Base-by-base conservation (phyloP, 2,797 vertebrate species). In the Enteromius treurensis region DNA sequence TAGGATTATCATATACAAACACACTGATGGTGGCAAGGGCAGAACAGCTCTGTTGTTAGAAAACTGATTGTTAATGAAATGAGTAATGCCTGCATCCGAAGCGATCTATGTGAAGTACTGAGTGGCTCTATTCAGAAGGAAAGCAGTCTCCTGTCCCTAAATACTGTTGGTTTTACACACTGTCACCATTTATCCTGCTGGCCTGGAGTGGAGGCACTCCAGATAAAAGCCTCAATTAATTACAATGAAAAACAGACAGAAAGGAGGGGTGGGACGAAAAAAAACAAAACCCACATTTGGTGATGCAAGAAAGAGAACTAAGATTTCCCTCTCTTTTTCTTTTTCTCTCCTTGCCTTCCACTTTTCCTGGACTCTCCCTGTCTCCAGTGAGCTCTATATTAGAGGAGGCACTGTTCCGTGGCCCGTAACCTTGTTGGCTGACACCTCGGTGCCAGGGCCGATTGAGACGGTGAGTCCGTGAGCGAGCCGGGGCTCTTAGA, bases 161-260 rank as follows among this genome's bases (percentile, higher is more conserved):
- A 89, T 90, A 92, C 91, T 95, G 93, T 95, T 94, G 94, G 95
- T 96, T 96, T 95, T 94, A 95, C 92, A 95, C 95, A 96, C 96
- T 96, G 95, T 97, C 96, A 96, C 96, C 95, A 95, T 94, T 92
- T 96, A 95, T 95, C 95, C 95, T 95, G 94, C 95, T 95, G 94
- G 93, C 94, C 94, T 93, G 95, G 93, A 96, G 95, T 95, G 93
- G 92, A 95, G 95, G 96, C 96, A 95, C 96, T 97, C 95, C 95
- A 96, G 95, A 97, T 97, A 98, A 98, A 98, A 96, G 97, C 95
- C 96, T 97, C 96, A 97, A 97, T 98, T 99, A 96, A 96, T 95
- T 95, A 94, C 95, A 94, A 93, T 94, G 93, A 95, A 93, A 85
- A 86, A 86, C 79, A 80, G 80, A 77, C 73, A 68, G 65, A 84